Evolutionary conservation across 2,797 vertebrate species (phyloP), one percentile per base, ranked within the genome.

Genomic region (Girardinus metallicus): DNA sequence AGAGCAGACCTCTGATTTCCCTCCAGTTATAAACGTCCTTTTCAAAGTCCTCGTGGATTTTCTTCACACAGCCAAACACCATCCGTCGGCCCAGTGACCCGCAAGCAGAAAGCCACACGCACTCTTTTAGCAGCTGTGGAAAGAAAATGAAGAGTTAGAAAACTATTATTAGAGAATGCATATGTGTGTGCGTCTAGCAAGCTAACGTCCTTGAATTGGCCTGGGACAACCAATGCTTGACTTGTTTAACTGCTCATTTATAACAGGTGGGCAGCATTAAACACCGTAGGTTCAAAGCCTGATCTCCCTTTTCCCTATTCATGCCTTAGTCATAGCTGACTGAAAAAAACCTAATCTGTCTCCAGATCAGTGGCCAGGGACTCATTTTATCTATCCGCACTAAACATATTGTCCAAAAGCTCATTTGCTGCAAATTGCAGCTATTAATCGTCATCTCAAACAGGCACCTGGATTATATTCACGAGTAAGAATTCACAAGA

Each of bases 361-460:
- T 95, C 89, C 91, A 93, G 91, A 95, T 95, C 94, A 93, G 91
- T 88, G 92, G 90, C 92, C 90, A 87, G 92, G 92, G 94, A 94
- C 91, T 88, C 90, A 91, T 93, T 94, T 93, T 91, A 88, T 92
- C 92, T 88, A 76, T 90, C 89, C 78, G 77, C 39, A 73, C 92
- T 92, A 94, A 95, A 94, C 93, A 93, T 92, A 91, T 92, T 93
- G 89, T 91, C 87, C 89, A 83, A 87, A 91, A 93, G 81, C 84
- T 90, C 90, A 95, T 95, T 95, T 94, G 89, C 91, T 83, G 83
- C 90, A 93, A 95, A 91, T 93, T 93, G 91, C 92, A 70, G 91
- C 93, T 88, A 94, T 95, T 94, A 94, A 94, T 94, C 86, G 89
- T 91, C 83, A 88, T 93, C 85, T 92, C 85, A 93, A 94, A 93